Evolutionary conservation across 1,140 invertebrate species (phyloP), one percentile per base, ranked within the genome.

Genomic region (Drosophila kepulauana): DNA sequence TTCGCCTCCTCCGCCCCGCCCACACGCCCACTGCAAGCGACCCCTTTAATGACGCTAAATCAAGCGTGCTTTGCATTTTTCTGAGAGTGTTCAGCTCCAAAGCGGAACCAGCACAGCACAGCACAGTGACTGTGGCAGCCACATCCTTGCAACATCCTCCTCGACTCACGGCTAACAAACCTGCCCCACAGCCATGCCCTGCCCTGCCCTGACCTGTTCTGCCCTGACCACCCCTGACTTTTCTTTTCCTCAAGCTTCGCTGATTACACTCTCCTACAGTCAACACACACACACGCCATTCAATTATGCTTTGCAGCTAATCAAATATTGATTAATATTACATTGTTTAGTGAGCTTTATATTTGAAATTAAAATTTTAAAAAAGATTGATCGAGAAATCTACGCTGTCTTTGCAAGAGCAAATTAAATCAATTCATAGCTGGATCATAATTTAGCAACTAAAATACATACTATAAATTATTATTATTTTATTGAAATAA

Each of bases 31-130:
- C 33, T 46, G 45, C 64, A 20, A 51, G 43, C 58, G 63, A 73
- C 71, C 72, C 67, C 75, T 87, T 87, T 87, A 88, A 88, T 84
- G 84, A 88, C 85, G 82, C 80, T 84, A 87, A 87, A 87, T 87
- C 84, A 87, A 87, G 84, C 85, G 84, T 84, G 69, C 85, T 87
- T 88, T 88, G 84, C 84, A 87, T 88, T 87, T 87, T 87, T 88
- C 56, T 62, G 54, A 58, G 20, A 25, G 20, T 25, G 58, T 10
- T 70, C 61, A 67, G 54, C 30, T 33, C 20, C 3, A 25, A 25
- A 70, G 54, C 70, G 20, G 20, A 58, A 41, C 54, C 43, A 38
- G 38, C 13, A 43, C 49, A 61, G 38, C 13, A 43, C 49, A 61
- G 46, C 58, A 52, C 33, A 52, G 33, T 43, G 33, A 28, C 33